Evolutionary conservation across 2,888 invertebrate genomes (phyloP), one percentile per base, ranked within the genome.

Genomic region (Liodrosophila aerea): DNA sequence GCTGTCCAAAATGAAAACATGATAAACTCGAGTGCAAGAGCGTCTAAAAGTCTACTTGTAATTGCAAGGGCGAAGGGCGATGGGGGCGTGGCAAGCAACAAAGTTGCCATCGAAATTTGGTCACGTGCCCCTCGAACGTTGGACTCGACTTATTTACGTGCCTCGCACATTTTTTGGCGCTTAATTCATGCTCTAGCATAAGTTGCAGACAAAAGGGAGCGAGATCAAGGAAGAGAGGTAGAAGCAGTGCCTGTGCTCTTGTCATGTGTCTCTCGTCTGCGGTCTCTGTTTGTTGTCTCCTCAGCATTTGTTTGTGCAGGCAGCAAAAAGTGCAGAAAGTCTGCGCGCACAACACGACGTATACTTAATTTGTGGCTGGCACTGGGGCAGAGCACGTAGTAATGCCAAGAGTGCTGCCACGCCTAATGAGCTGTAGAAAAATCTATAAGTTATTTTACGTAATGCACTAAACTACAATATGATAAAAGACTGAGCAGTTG

Each of bases 81-180:
- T 31, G 49, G 43, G 45, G 18, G 41, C 43, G 54, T 29, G 15
- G 33, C 40, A 41, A 27, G 36, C 46, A 27, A 78, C 78, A 58
- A 61, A 68, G 76, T 78, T 80, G 65, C 76, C 53, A 77, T 75
- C 80, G 83, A 77, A 77, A 77, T 78, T 77, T 83, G 76, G 83
- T 83, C 76, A 77, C 83, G 76, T 77, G 76, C 76, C 58, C 39
- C 69, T 53, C 53, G 47, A 68, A 70, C 43, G 41, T 60, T 68
- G 64, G 51, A 46, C 60, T 53, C 49, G 54, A 81, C 78, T 81
- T 77, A 77, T 80, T 77, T 80, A 80, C 82, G 82, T 80, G 78
- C 81, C 68, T 66, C 64, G 81, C 70, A 73, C 81, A 81, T 75
- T 78, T 80, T 81, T 75, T 5, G 73, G 75, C 78, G 77, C 64